Conservation (phyloP, 2,797 vertebrate genomes). For the Aldrovandia affinis region DNA sequence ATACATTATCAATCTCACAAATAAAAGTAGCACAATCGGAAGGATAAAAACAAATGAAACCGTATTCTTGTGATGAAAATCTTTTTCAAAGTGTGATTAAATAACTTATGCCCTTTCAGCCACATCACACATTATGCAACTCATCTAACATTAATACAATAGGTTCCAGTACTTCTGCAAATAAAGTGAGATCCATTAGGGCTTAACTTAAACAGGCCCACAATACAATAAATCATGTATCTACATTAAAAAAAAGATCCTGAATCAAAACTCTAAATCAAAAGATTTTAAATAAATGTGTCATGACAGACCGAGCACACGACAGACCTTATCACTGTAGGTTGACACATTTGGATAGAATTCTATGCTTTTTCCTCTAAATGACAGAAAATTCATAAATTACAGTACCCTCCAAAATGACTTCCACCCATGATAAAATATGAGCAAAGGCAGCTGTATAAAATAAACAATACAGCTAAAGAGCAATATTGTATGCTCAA, state of each 20-base stretch:
- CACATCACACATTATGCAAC: constrained; percentile 4
- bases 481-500: no score
- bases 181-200: constrained; percentile 31
- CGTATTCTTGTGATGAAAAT: not conserved
- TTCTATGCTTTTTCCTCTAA: not conserved
- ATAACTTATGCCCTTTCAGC: not conserved
- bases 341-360: not conserved
- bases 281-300: not conserved
- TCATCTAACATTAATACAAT: constrained; percentile 31
- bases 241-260: not conserved
- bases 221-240: constrained; percentile 33
- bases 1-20: not conserved
- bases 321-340: not conserved
- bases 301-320: not conserved
- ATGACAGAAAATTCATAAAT: not conserved
- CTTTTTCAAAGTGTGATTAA: not conserved
- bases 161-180: not conserved
- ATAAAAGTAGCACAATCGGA: not conserved
- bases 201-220: constrained; percentile 4
- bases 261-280: not conserved
- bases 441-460: no score
- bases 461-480: no score
- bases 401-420: no score
- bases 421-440: no score
- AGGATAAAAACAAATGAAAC: not conserved